A percentile compares a stretch with the other conserved stretches of the same genome.
These are phyloP conservation scores for Synanthedon vespiformis DNA, from an alignment of 2,888 invertebrate species.

Conservation along the genomic window DNA sequence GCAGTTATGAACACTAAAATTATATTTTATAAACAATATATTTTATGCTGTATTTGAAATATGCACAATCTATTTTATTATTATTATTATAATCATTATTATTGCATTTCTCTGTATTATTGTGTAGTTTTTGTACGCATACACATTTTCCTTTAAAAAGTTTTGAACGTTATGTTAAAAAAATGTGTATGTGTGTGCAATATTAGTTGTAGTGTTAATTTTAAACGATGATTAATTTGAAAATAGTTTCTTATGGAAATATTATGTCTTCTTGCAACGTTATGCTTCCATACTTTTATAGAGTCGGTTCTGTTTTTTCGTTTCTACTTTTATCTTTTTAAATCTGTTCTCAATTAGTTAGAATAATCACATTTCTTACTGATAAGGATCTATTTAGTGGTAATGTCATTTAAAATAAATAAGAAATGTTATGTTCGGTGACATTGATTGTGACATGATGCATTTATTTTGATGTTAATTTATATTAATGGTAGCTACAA, in stretches of 20 bases:
- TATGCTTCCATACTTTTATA: slow-evolving; percentile 55
- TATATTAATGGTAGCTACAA: slow-evolving; percentile 67
- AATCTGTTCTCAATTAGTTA: slow-evolving; percentile 40
- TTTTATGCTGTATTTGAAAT: slow-evolving; percentile 61
- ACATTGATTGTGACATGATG: slow-evolving; percentile 67
- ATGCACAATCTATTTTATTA: slow-evolving; percentile 47
- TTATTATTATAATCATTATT: slow-evolving; percentile 36
- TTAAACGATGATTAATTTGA: slow-evolving; percentile 14
- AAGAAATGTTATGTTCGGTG: slow-evolving; percentile 52
- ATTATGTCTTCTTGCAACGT: no score
- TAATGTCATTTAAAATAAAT: slow-evolving; percentile 25
- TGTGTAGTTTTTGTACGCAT: slow-evolving; percentile 61
- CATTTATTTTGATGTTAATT: slow-evolving; percentile 70
- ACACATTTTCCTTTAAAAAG: slow-evolving; percentile 52
- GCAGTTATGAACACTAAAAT: slow-evolving; percentile 56
- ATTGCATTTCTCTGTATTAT: slow-evolving; percentile 57
- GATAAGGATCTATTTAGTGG: slow-evolving; percentile 55
- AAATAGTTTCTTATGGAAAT: no score
- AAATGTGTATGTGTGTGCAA: slow-evolving; percentile 72
- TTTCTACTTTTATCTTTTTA: slow-evolving; percentile 24
- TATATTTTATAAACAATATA: slow-evolving; percentile 61
- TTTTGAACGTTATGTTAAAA: slow-evolving; percentile 41
- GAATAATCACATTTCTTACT: slow-evolving; percentile 60
- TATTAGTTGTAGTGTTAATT: slow-evolving; percentile 62
- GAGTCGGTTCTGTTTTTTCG: slow-evolving; percentile 34